Conservation (phyloP, 2,888 invertebrate genomes). For the Platycnemis pennipes region DNA sequence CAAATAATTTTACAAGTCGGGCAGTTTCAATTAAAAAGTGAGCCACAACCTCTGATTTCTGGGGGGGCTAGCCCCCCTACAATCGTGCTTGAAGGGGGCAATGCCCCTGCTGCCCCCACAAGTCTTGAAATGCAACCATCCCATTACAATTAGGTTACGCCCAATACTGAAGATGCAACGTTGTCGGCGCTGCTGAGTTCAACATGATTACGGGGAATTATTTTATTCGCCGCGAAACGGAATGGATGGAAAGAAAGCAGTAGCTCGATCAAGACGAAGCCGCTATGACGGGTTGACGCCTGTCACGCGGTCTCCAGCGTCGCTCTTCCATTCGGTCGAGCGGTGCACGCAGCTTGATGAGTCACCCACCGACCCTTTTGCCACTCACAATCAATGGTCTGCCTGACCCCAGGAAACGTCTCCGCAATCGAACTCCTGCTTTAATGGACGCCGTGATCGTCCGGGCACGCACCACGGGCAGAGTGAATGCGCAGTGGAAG, state of each 20-base stretch:
- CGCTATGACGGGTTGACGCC: not conserved
- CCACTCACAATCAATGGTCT: conserved; percentile 10
- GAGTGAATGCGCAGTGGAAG: not conserved
- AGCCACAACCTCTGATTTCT: no score
- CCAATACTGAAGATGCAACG: no score
- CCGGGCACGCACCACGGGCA: not conserved
- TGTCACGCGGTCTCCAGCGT: not conserved
- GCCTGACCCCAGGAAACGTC: conserved; percentile 18
- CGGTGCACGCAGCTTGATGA: not conserved
- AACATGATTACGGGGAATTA: no score
- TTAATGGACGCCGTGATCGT: conserved; percentile 16
- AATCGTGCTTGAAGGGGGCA: no score
- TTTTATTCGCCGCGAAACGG: not conserved
- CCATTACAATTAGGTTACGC: no score
- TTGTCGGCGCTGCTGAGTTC: no score
- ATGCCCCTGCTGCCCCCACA: no score
- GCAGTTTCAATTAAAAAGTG: no score
- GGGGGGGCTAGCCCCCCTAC: no score
- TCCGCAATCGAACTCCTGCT: conserved; percentile 3
- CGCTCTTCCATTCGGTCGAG: conserved; percentile 22
- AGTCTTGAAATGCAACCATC: no score
- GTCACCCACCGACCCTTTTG: conserved; percentile 7
- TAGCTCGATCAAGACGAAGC: not conserved
- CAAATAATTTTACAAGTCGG: no score
- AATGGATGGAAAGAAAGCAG: not conserved